These are phyloP conservation scores for Rhimphoctona megacephalus DNA, from an alignment of 2,888 invertebrate species.

Conservation along the genomic window DNA sequence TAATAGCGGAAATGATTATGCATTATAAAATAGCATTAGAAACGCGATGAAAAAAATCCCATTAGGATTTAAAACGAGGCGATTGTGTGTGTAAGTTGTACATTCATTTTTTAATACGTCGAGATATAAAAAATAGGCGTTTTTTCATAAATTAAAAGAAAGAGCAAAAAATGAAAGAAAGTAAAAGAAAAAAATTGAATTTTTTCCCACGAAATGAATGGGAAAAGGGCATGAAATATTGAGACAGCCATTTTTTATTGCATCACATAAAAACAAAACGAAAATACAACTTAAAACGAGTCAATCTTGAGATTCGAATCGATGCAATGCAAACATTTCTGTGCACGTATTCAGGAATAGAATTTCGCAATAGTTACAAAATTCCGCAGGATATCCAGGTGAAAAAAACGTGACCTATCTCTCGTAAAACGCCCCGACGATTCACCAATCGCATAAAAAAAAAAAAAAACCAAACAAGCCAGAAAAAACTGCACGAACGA, in stretches of 20 bases:
- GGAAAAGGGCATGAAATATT: neutral
- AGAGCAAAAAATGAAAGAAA: neutral
- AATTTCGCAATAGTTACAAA: neutral
- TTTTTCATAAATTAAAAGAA: neutral
- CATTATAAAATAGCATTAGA: conserved; percentile 25
- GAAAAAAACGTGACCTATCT: neutral
- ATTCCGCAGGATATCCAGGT: neutral
- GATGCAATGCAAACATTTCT: neutral
- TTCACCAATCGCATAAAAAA: neutral
- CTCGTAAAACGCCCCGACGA: neutral
- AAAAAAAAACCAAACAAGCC: neutral
- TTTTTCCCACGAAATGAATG: neutral
- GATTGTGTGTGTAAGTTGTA: neutral
- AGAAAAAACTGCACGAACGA: neutral
- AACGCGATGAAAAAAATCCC: conserved; percentile 26
- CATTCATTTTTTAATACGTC: neutral
- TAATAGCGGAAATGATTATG: conserved; percentile 63
- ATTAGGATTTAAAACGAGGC: neutral
- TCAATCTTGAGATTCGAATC: neutral
- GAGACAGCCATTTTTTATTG: neutral
- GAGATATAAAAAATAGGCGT: neutral
- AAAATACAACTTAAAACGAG: neutral
- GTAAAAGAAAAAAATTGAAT: neutral
- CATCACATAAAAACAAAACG: neutral
- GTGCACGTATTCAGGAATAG: neutral